Conservation (phyloP, 1,140 invertebrate genomes). For the Atopsyche davidsoni region DNA sequence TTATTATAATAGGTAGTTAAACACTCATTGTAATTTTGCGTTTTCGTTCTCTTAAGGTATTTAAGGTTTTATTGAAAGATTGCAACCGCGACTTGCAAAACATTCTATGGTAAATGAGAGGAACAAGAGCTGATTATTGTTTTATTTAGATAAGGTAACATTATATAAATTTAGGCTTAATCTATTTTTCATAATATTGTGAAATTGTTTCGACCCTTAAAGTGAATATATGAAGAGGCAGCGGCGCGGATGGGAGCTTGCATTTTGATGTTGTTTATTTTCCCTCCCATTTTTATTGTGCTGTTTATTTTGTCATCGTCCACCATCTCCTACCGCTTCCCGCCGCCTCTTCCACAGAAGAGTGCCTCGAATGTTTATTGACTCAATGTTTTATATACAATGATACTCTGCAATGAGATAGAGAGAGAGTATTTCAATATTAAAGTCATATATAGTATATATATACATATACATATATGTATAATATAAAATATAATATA, state of each 20-base stretch:
- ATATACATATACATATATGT: conserved; percentile 6
- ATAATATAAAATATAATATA: neutral
- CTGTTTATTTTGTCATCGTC: too few species aligned
- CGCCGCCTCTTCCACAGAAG: conserved; percentile 4
- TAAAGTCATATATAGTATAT: conserved; percentile 10
- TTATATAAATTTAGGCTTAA: conserved; percentile 29
- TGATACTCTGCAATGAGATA: conserved; percentile 16
- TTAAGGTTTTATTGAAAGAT: conserved; percentile 25
- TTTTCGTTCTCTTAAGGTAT: conserved; percentile 6
- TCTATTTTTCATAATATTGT: conserved; percentile 19
- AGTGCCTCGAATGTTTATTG: conserved; percentile 26
- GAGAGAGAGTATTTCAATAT: conserved; percentile 1
- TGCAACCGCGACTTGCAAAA: conserved; percentile 25
- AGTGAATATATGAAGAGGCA: conserved; percentile 12
- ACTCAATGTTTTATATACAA: conserved; percentile 22
- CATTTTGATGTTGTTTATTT: too few species aligned
- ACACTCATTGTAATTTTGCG: too few species aligned
- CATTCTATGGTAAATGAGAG: conserved; percentile 30
- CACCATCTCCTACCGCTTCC: neutral
- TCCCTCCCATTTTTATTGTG: too few species aligned
- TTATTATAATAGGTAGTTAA: neutral
- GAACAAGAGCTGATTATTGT: conserved; percentile 30
- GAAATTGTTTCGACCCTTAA: conserved; percentile 21
- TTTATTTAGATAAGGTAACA: conserved; percentile 25
- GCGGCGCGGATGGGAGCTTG: too few species aligned